phyloP scores from a whole-genome alignment of 2,888 invertebrate genomes.

The Quadroppia sp. region DNA sequence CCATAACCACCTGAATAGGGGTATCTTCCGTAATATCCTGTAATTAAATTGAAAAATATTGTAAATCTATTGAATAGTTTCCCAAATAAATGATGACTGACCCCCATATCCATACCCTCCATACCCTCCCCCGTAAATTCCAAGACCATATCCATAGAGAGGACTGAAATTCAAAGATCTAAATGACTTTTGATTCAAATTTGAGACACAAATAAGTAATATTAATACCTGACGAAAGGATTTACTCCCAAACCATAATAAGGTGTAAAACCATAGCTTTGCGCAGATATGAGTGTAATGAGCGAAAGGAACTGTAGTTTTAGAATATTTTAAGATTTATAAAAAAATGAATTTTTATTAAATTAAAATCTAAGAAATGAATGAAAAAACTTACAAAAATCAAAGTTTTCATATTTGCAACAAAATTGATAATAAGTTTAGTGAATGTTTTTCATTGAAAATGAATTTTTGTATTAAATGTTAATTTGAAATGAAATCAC shows the following conservation, averaged over 20 bases:
- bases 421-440: background rate
- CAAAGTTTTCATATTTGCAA: background rate
- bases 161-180: background rate
- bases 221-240: slow-evolving; percentile 14
- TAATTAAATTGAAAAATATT: background rate
- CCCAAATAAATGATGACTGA: background rate
- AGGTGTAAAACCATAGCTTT: slow-evolving; percentile 14
- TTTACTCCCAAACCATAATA: slow-evolving; percentile 23
- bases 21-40: slow-evolving; percentile 5
- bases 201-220: background rate
- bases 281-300: background rate
- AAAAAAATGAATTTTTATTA: too few species aligned
- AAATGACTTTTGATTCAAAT: background rate
- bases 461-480: background rate
- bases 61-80: background rate
- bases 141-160: slow-evolving; percentile 18
- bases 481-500: background rate
- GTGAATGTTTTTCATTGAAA: background rate
- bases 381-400: background rate
- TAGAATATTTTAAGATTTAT: too few species aligned
- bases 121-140: background rate
- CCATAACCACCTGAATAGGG: background rate
- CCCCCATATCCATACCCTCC: background rate
- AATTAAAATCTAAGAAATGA: background rate
- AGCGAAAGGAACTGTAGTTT: background rate